Evolutionary conservation across 2,113 vertebrate species (phyloP), one percentile per base, ranked within the genome.

Genomic region (Poecile atricapillus): DNA sequence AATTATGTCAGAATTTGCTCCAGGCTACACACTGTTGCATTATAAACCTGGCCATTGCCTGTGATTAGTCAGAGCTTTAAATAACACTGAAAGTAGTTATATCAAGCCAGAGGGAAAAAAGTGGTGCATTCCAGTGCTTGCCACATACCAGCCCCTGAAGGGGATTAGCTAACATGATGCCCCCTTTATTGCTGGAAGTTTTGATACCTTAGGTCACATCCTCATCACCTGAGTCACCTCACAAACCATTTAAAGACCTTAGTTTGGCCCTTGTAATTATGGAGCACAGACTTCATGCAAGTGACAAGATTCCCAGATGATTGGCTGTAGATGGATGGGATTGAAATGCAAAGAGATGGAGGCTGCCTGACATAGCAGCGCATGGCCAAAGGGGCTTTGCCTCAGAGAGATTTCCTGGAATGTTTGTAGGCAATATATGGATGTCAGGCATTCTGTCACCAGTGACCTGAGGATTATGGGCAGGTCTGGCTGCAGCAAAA

Each of bases 11-110:
- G 94, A 93, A 92, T 94, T 93, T 89, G 90, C 94, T 96, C 78
- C 83, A 94, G 94, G 97, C 95, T 95, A 92, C 94, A 92, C 84
- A 83, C 88, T 87, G 83, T 83, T 96, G 89, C 80, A 75, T 96
- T 96, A 93, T 94, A 96, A 96, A 96, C 94, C 94, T 97, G 95
- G 90, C 87, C 90, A 97, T 93, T 96, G 96, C 83, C 90, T 96
- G 88, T 86, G 93, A 96, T 97, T 97, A 96, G 90, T 91, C 90
- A 96, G 90, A 95, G 95, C 85, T 96, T 97, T 97, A 97, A 97
- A 95, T 95, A 96, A 96, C 90, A 96, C 89, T 83, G 91, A 87
- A 96, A 93, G 93, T 95, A 97, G 97, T 97, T 96, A 76, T 94
- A 96, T 94, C 94, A 81, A 96, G 92, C 59, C 88, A 92, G 83